phyloP scores from a whole-genome alignment of 2,888 invertebrate species.

The Drosophila robusta region DNA sequence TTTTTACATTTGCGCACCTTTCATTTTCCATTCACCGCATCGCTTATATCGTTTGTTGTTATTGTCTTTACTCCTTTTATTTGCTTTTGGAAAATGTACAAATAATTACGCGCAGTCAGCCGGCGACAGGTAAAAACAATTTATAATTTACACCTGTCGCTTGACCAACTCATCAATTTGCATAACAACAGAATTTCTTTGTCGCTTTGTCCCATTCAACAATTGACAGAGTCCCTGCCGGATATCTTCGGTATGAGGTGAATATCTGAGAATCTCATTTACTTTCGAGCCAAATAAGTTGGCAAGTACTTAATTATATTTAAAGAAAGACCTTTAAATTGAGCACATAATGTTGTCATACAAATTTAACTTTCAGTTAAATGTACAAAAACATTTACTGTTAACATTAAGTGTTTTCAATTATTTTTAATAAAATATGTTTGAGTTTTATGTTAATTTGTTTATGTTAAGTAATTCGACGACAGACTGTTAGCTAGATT shows the following conservation, averaged over 20 bases:
- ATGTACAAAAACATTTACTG: not conserved
- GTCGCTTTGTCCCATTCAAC: conserved; percentile 4
- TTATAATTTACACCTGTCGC: conserved; percentile 51
- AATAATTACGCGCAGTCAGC: conserved; percentile 49
- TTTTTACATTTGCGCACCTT: conserved; percentile 39
- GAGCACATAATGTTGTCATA: not conserved
- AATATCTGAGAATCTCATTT: conserved; percentile 8
- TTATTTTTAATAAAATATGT: too few species aligned
- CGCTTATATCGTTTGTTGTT: conserved; percentile 27
- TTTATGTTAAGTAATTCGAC: too few species aligned
- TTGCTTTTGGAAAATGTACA: conserved; percentile 39
- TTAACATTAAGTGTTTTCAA: too few species aligned
- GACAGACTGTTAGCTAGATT: too few species aligned
- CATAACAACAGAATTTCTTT: conserved; percentile 43
- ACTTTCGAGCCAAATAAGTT: not conserved
- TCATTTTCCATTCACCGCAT: conserved; percentile 59
- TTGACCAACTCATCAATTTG: conserved; percentile 36
- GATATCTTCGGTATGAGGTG: conserved; percentile 19
- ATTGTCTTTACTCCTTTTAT: conserved; percentile 40
- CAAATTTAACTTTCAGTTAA: not conserved
- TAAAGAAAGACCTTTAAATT: not conserved
- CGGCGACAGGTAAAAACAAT: conserved; percentile 32
- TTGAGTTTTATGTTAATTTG: too few species aligned
- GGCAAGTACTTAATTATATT: not conserved
- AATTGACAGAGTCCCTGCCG: conserved; percentile 15